Conservation (phyloP, 1,140 invertebrate genomes). For the Sweltsa coloradensis region DNA sequence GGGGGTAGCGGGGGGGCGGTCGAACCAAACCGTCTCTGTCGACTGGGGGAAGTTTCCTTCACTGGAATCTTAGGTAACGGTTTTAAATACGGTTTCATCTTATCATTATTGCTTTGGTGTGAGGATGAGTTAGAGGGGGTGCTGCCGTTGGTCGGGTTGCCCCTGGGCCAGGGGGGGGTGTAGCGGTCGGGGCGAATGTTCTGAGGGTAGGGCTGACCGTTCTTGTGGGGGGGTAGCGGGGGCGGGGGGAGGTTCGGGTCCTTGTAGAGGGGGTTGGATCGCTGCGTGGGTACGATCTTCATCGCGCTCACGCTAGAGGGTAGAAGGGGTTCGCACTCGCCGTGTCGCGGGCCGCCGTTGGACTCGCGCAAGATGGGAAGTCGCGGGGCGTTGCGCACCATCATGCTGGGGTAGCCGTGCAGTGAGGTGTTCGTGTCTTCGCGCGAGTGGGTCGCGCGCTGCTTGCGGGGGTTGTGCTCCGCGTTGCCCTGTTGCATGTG, state of each 20-base stretch:
- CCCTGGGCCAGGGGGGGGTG: constrained; percentile 40
- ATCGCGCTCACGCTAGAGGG: constrained; percentile 25
- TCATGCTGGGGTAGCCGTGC: constrained; percentile 23
- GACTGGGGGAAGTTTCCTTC: constrained; percentile 27
- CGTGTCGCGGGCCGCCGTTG: constrained; percentile 26
- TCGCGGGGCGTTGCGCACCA: constrained; percentile 25
- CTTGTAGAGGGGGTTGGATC: not conserved
- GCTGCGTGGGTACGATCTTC: constrained; percentile 6
- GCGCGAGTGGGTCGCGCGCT: not conserved
- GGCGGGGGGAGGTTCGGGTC: constrained; percentile 34
- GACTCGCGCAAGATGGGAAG: constrained; percentile 32
- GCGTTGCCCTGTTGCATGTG: constrained; percentile 31
- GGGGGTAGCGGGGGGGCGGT: constrained; percentile 19
- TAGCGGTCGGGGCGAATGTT: constrained; percentile 19
- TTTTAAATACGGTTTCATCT: constrained; percentile 37
- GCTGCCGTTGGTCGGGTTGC: too few species aligned
- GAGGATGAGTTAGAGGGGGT: not conserved
- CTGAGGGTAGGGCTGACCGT: constrained; percentile 19
- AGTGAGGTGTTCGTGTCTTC: constrained; percentile 14
- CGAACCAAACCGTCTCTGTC: not conserved
- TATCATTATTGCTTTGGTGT: constrained; percentile 14
- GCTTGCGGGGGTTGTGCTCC: constrained; percentile 1
- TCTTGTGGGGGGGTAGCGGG: constrained; percentile 38
- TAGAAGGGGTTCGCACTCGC: constrained; percentile 51
- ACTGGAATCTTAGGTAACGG: constrained; percentile 41